Base-by-base conservation (phyloP, 2,797 vertebrate genomes). In the Myotis pilosus region DNA sequence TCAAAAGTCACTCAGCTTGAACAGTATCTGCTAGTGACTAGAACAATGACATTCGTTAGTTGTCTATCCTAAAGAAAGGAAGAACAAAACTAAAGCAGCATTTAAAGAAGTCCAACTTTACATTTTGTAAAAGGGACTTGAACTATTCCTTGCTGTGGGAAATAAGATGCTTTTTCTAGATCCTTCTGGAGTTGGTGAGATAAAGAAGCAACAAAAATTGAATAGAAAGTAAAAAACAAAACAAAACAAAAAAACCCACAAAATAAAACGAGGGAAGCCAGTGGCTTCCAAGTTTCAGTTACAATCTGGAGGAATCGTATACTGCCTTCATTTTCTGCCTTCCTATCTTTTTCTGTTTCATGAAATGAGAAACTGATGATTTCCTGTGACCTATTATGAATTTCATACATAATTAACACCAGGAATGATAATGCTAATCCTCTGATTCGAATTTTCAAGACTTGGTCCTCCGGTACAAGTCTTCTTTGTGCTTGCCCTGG, bases 381-480 rank as follows among this genome's bases (percentile, higher is more conserved):
- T 96, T 71, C 28, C 62, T 92, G 62, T 60, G 91, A 94, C 47
- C 0, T 0, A 57, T 47, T 68, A 75, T 84, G 93, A 87, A 97
- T 95, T 84, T 75, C 87, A 92, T 74, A 87, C 36, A 55, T 38
- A 97, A 92, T 89, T 92, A 79, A 64, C 30, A 64, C 36, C 72
- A 97, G 92, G 68, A 94, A 78, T 84, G 85, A 94, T 53, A 94
- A 64, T 9, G 49, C 84, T 91, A 89, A 88, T 95, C 66, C 44
- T 96, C 69, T 55, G 33, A 92, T 85, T 96, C 97, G 88, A 92
- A 88, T 87, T 95, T 97, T 96, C 36, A 84, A 55, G 82, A 86
- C 88, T 86, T 83, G 75, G 90, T 51, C 49, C 94, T 38, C 87
- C 53, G 71, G 62, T 93, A 10, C 7, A 88, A 75, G 49, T 49